Evolutionary conservation across 2,797 vertebrate genomes (phyloP), one percentile per base, ranked within the genome.

Genomic region (Labroides dimidiatus): DNA sequence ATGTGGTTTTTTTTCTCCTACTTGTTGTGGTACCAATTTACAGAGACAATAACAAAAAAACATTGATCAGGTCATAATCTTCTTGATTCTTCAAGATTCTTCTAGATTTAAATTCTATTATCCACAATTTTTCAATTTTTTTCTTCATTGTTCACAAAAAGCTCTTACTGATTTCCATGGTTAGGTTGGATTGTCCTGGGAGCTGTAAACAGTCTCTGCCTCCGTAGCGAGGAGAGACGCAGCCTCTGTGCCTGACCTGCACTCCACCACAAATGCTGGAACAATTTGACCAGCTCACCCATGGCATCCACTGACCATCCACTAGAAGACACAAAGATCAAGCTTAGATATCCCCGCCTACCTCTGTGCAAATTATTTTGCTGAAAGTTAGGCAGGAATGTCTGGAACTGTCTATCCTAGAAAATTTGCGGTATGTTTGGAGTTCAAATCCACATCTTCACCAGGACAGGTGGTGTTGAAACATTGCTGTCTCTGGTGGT

Each of bases 231-330:
- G 96, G 95, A 0, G 92, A 86, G 10, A 39, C 69, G 78, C 96
- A 97, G n/a, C 77, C 90, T 66, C 96, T 89, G 8, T 82, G 90
- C 20, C 95, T 91, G 1, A 94, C 81, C 78, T 91, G 92, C 30
- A 95, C 81, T 1, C 95, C 96, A 0, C 89, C 89, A 43, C 97
- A 97, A 0, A 80, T 87, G 37, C 84, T 82, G 1, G 92, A 93
- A 77, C 97, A 99, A 62, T 92, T 94, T 0, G 96, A 96, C 97
- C 96, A 98, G 12, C 73, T 86, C 0, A 71, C 89, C 96, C 97
- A 98, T 0, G 93, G 80, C 16, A 92, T 77, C 97, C 97, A 97
- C 2, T 80, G 75, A 2, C 95, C 95, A 0, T 97, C 95, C 77
- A 95, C 96, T 96, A 86, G 1, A 12, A 12, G 6, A 11, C 13